Base-by-base conservation (phyloP, 2,888 invertebrate genomes). In the Tillus elongatus region DNA sequence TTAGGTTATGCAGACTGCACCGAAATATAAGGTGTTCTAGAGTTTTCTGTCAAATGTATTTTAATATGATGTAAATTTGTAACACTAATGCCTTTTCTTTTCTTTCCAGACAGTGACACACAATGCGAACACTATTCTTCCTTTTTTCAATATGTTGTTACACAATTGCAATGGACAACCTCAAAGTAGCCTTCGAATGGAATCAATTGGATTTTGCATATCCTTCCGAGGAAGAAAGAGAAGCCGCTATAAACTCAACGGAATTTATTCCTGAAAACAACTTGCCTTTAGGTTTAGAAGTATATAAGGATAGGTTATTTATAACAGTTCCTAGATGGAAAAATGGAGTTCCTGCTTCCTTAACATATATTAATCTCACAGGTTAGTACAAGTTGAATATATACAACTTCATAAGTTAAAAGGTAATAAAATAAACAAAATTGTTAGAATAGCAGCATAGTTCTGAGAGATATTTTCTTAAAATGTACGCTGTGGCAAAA, bases 251-350 rank as follows among this genome's bases (percentile, higher is more conserved):
- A 27, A 67, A 69, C 15, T 68, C 64, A 33, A 71, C 71, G 43
- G 66, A 67, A 42, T 85, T 78, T 52, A 73, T 82, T 24, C 81
- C 77, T 6, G 75, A 77, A 54, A 79, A 81, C 58, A 82, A 81
- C 44, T 69, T 85, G 13, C 85, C 85, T 0, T 73, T 84, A 56
- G 87, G 87, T 0, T 57, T 88, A 12, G 86, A 86, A 54, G 69
- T 79, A 2, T 77, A 75, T 67, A 71, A 70, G 3, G 68, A 79
- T 40, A 72, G 79, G 6, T 66, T 88, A 4, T 89, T 82, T 62
- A 66, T 89, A 2, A 81, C 83, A 2, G 65, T 85, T 34, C 88
- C 88, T 0, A 76, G 80, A 44, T 85, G 84, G 85, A 75, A 78
- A 36, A 65, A 70, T 15, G 86, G 86, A 0, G 77, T 84, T 0